Base-by-base conservation (phyloP, 1,140 invertebrate genomes). In the Nasonia giraulti region DNA sequence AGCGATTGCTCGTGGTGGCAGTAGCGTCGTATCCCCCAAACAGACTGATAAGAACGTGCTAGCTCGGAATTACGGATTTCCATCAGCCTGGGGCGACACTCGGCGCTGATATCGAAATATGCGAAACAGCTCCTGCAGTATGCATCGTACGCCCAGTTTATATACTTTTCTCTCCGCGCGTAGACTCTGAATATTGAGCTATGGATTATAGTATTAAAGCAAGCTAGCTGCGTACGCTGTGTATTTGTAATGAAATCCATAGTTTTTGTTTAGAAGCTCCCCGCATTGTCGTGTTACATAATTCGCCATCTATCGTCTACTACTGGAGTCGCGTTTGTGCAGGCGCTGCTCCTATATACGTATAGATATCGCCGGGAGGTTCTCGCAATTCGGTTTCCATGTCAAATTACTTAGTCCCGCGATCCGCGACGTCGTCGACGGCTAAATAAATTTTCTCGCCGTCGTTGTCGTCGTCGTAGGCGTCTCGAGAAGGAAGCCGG, bases 341-440 rank as follows among this genome's bases (percentile, higher is more conserved):
- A 20, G 5, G 0, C 5, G 1, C 20, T 62, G 20, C 20, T 62
- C 20, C n/a, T 62, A 6, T 20, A 7, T n/a, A n/a, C n/a, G 6
- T 62, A 62, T 20, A 62, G 17, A 20, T 76, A 37, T 14, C 50
- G 40, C 75, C 27, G 10, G 83, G 85, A 82, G 84, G 86, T 80
- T 82, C 68, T 83, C 83, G 85, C 87, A 88, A 89, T 89, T 85
- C 86, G 88, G 87, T 87, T 89, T 87, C 86, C 89, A 87, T 88
- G 86, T 90, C 88, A 86, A 89, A 89, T 89, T 89, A 90, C 89
- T 89, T 88, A 89, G 87, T 88, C 85, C 84, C 88, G 84, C 86
- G 86, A 86, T 80, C 80, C 80, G 82, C 82, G 73, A 76, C 68
- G 81, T 83, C 86, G 83, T 82, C 85, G 40, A 83, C 17, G 85